A percentile compares a stretch with the other conserved stretches of the same genome.
Conservation (phyloP, 2,888 invertebrate genomes). For the Drosophila melanosoma region DNA sequence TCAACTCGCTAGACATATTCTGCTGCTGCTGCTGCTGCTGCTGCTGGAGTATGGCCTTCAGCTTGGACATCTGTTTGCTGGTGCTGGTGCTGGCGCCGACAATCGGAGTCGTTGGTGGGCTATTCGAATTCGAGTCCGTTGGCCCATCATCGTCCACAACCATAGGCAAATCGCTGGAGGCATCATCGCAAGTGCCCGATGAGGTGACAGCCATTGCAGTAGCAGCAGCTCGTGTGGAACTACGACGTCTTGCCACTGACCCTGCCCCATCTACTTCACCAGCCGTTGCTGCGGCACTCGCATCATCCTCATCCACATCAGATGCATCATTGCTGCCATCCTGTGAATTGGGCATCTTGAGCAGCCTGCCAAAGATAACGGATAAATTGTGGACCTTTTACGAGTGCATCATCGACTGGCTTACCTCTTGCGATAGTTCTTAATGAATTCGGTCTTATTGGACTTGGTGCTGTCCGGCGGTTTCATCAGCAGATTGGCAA, state of each 20-base stretch:
- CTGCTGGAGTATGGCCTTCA: constrained; percentile 83
- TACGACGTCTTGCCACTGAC: constrained; percentile 30
- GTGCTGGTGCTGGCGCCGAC: constrained; percentile 15
- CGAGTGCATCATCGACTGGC: constrained; percentile 29
- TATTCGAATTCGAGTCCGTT: constrained; percentile 72
- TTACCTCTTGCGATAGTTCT: constrained; percentile 88
- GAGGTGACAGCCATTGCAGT: constrained; percentile 10
- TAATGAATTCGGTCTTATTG: constrained; percentile 84
- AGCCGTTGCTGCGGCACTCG: background rate
- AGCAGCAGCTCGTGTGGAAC: constrained; percentile 16
- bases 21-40: constrained; percentile 33
- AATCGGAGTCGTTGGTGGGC: constrained; percentile 64
- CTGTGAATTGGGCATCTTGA: constrained; percentile 91
- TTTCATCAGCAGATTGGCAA: constrained; percentile 90
- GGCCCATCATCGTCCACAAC: constrained; percentile 83
- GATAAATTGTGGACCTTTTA: too few species aligned
- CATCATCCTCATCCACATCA: constrained; percentile 80
- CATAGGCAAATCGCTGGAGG: constrained; percentile 69
- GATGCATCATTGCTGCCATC: constrained; percentile 83
- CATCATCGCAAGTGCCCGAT: constrained; percentile 53
- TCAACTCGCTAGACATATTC: constrained; percentile 50
- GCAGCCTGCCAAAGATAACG: constrained; percentile 86
- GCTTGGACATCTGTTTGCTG: constrained; percentile 81
- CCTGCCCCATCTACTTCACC: background rate
- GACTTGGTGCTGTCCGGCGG: constrained; percentile 86